Base-by-base conservation (phyloP, 2,888 invertebrate genomes). In the Diaphora mendica region DNA sequence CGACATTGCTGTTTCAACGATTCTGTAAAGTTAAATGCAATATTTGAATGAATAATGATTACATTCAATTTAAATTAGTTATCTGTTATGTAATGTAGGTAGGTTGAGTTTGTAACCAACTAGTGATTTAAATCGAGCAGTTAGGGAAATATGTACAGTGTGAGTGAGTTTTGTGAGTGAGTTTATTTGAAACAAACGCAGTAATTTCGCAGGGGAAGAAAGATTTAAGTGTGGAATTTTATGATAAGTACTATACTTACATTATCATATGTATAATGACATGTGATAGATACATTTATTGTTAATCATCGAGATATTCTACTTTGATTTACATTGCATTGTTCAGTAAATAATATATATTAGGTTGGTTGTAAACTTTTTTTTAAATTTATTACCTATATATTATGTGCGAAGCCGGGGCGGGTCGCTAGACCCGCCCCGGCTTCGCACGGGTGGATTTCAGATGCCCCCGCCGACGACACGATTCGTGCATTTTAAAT, bases 21-120 rank as follows among this genome's bases (percentile, higher is more conserved):
- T 68, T 71, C 69, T 70, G 69, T 69, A 67, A 77, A 77, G 77
- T 80, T 83, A 80, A n/a, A 81, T 79, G 84, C 79, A 83, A 84
- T 79, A 51, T 76, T 76, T 74, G 75, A 81, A 80, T 83, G 78
- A 82, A 83, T 85, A 84, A 85, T 82, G 77, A 81, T 82, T 72
- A 80, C 82, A 82, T 83, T 82, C 82, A 79, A 82, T 82, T 82
- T 77, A 83, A 83, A 83, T 83, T 82, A 80, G 79, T 82, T 73
- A 71, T 74, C 75, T 72, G 76, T 74, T 76, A 76, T 77, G 77
- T 78, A 79, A 76, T 77, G 77, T 78, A 79, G 76, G 79, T 79
- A 68, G 70, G 62, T 68, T 80, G 77, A 78, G 75, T 83, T 81
- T 77, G 77, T 78, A 77, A 77, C 72, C 55, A 69, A 55, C 75